Conservation (phyloP, 2,113 vertebrate species). For the Thomomys bottae region DNA sequence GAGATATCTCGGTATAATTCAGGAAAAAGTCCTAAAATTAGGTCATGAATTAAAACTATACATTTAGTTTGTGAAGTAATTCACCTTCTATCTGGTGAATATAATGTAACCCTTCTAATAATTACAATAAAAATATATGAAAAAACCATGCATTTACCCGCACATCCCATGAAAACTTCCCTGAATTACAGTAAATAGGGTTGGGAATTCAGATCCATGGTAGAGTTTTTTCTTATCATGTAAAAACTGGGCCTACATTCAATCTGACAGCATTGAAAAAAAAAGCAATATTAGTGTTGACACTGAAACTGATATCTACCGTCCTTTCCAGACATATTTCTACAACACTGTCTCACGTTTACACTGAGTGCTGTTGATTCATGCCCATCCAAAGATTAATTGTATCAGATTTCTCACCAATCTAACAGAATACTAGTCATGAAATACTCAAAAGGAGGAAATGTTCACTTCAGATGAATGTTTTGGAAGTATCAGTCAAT, state of each 20-base stretch:
- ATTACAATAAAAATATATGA: too few species aligned
- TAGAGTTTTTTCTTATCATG: neutral
- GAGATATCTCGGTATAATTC: neutral
- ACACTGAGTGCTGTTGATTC: neutral
- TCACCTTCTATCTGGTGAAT: too few species aligned
- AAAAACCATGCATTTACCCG: neutral
- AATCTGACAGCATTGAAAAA: too few species aligned
- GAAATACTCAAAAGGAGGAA: neutral
- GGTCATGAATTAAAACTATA: neutral
- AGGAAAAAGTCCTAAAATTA: neutral
- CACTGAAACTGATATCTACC: neutral
- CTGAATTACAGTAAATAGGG: neutral
- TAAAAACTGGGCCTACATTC: too few species aligned
- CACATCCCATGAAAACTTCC: neutral
- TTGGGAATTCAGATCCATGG: neutral
- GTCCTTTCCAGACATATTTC: neutral
- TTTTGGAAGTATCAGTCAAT: neutral
- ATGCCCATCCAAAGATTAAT: neutral
- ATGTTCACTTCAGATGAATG: neutral
- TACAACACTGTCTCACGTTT: neutral
- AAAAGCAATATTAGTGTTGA: too few species aligned
- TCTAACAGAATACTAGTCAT: neutral
- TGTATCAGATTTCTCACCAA: neutral
- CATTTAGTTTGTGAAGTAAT: too few species aligned
- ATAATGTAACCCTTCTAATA: too few species aligned